A percentile compares a stretch with the other conserved stretches of the same genome.
phyloP scores from a whole-genome alignment of 2,888 invertebrate genomes.

The Melikaiella ostensackeni region DNA sequence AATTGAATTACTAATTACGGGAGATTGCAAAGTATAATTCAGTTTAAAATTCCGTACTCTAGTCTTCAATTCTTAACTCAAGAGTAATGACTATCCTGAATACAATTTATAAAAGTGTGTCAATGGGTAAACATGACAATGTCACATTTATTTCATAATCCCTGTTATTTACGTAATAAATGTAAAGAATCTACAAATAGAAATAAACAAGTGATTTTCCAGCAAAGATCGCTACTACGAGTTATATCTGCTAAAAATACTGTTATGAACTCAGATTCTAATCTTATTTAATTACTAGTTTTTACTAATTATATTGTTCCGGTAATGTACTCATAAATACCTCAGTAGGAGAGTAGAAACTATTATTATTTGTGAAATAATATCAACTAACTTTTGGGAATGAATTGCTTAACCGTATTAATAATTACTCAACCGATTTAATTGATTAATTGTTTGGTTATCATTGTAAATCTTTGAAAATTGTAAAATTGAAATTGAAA shows the following conservation, averaged over 20 bases:
- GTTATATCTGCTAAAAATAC: background rate
- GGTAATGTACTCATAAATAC: no score
- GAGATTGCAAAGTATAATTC: slow-evolving; percentile 13
- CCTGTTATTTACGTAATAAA: background rate
- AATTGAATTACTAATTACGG: slow-evolving; percentile 30
- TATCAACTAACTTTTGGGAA: no score
- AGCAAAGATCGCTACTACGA: background rate
- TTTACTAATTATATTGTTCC: no score
- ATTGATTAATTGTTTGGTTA: no score
- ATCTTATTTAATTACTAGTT: no score
- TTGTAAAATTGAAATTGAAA: no score
- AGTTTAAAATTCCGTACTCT: background rate
- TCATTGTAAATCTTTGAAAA: no score
- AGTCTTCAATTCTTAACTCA: slow-evolving; percentile 9
- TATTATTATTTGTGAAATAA: no score
- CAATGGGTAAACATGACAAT: slow-evolving; percentile 12
- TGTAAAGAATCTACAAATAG: background rate
- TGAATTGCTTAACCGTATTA: no score
- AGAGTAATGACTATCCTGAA: slow-evolving; percentile 2
- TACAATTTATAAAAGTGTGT: slow-evolving; percentile 22
- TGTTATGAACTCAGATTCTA: no score
- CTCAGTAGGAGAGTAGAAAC: no score
- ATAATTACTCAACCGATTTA: no score
- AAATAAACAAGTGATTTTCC: background rate
- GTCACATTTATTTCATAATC: background rate